Base-by-base conservation (phyloP, 2,113 vertebrate genomes). In the Albula glossodonta region DNA sequence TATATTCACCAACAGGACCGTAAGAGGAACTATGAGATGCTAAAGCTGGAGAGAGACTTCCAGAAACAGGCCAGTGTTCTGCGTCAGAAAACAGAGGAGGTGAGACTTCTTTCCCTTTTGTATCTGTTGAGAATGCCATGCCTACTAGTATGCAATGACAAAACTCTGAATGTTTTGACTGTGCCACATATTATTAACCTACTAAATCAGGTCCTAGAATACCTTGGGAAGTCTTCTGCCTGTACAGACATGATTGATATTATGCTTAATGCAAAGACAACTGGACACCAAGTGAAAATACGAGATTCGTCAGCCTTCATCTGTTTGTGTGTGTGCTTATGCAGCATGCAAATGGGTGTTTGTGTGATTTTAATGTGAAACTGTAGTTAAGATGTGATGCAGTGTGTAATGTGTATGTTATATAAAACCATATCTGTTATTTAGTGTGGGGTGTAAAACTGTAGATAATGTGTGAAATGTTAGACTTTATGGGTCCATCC, bases 51-150 rank as follows among this genome's bases (percentile, higher is more conserved):
- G 90, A 93, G 97, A 86, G 97, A 98, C 87, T 99, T 97, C 91
- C 94, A 98, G 92, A 98, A 99, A 87, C 98, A 99, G 89, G 96
- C 97, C 87, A 96, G 89, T 0, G 94, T 99, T 6, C 94, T 99
- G 3, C 96, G 98, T 4, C 97, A 97, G 83, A 99, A 99, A 94
- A 97, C 98, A 0, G 98, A 99, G 85, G 98, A 99, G 96, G 98
- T 97, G 80, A 94, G 94, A 66, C 4, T 6, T 79, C 70, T 10
- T 12, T 77, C 5, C n/a, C 70, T 74, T 74, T 7, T 74, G n/a
- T 31, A 2, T n/a, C 22, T 74, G 10, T 31, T 22, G 15, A 19
- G 60, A 19, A 19, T 66, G 7, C 3, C 8, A 22, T 66, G 15
- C 5, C 19, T 66, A 9, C 17, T 22, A 15, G 19, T 66, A 19